Base-by-base conservation (phyloP, 2,113 vertebrate genomes). In the Philantomba maxwellii region DNA sequence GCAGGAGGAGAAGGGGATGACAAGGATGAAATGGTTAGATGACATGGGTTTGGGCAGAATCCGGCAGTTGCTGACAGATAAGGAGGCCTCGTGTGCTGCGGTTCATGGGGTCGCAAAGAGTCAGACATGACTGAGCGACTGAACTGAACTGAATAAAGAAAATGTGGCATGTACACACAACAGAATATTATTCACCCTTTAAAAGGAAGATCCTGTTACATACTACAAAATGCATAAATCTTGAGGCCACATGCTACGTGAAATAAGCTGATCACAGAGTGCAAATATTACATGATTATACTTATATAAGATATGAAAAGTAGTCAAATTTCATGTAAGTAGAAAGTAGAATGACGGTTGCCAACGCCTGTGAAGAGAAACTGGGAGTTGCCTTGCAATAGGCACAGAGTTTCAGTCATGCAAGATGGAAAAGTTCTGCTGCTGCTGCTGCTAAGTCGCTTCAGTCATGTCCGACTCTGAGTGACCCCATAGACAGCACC, bases 121-220 rank as follows among this genome's bases (percentile, higher is more conserved):
- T n/a, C 16, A n/a, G 7, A n/a, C 64, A 66, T 2, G 64, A 66
- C 64, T 66, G 33, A 66, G 33, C 0, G 0, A n/a, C 2, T 36
- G 16, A 66, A 36, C 33, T n/a, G 64, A 66, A 66, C 33, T 49
- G 11, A 47, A 83, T 75, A 28, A 64, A 53, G 47, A 87, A 87
- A 53, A 87, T 43, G n/a, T 43, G 33, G 15, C 14, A 36, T 30
- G 36, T 14, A 33, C 60, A 39, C 23, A 55, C 23, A 39, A 43
- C 14, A 21, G 45, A 66, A 39, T 51, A 66, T 91, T 23, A 66
- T 49, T 77, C 11, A 77, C 12, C 47, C 6, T 86, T 64, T 21
- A 51, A 60, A 14, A 57, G 53, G 39, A 19, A 83, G 55, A 89
- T 14, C 4, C 11, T 66, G 8, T 43, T 53, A 82, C 25, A 33